Evolutionary conservation across 2,113 vertebrate genomes (phyloP).

Genomic region (Tyto alba): DNA sequence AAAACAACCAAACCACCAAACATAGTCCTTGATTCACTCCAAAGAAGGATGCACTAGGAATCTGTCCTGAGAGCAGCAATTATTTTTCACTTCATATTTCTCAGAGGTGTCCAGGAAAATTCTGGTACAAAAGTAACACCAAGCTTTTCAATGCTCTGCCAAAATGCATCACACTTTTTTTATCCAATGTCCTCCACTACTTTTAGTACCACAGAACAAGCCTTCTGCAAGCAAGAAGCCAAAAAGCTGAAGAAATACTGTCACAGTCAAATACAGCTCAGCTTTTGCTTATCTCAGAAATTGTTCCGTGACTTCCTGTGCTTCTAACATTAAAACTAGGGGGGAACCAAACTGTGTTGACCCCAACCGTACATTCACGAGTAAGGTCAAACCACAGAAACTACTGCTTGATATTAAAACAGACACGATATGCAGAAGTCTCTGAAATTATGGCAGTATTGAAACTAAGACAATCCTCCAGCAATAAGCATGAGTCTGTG

Average conservation of each 20-base stretch:
- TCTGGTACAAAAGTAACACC: neutral
- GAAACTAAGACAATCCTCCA: slow-evolving; percentile 7
- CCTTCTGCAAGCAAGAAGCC: neutral
- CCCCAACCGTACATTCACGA: neutral
- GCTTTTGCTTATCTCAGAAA: neutral
- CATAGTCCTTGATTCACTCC: neutral
- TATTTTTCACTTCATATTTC: neutral
- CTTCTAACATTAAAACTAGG: neutral
- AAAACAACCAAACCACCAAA: too few relatives aligned
- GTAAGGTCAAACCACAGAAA: slow-evolving; percentile 1
- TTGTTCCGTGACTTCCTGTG: neutral
- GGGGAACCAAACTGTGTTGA: neutral
- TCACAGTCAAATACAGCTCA: neutral
- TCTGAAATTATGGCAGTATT: neutral
- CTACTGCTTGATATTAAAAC: neutral
- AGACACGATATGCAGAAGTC: neutral
- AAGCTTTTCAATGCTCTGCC: neutral
- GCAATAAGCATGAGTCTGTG: slow-evolving; percentile 1
- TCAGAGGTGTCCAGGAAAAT: neutral
- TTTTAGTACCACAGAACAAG: neutral
- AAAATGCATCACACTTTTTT: neutral
- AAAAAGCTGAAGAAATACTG: slow-evolving; percentile 6
- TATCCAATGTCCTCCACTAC: neutral
- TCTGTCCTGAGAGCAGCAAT: neutral
- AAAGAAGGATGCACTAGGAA: neutral